phyloP scores from a whole-genome alignment of 2,797 vertebrate genomes.

The Helarctos malayanus region DNA sequence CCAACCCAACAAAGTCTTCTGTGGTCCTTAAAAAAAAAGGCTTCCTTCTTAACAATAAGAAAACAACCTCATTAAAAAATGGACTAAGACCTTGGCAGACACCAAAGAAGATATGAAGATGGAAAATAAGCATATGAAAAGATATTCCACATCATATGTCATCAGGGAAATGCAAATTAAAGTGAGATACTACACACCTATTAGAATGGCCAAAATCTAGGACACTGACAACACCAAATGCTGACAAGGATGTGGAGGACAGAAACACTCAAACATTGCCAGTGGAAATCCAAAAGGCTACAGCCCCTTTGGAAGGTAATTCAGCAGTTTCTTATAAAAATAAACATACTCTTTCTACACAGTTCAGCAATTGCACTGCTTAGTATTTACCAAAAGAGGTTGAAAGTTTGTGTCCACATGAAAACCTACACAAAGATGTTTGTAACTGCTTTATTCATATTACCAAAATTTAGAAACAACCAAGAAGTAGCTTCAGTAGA shows the following conservation, averaged over 20 bases:
- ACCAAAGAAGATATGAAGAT: not conserved
- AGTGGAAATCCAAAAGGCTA: not conserved
- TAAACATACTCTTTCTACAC: not conserved
- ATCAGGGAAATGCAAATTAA: slow-evolving; percentile 10
- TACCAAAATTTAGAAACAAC: not conserved
- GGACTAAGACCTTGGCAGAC: not conserved
- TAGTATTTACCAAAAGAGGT: not conserved
- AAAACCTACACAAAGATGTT: not conserved
- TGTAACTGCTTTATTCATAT: not conserved
- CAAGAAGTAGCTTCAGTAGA: not conserved
- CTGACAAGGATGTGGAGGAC: not conserved
- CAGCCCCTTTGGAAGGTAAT: not conserved
- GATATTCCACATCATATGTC: not conserved
- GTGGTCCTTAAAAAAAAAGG: not conserved
- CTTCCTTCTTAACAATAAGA: not conserved
- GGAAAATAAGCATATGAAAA: slow-evolving; percentile 4
- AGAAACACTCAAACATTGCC: not conserved
- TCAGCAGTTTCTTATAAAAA: not conserved
- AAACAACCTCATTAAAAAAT: not conserved
- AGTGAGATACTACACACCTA: not conserved
- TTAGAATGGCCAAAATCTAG: not conserved
- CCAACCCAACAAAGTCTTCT: not conserved
- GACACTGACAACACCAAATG: not conserved
- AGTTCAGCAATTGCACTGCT: not conserved
- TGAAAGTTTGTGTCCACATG: not conserved